Evolutionary conservation across 2,888 invertebrate genomes (phyloP).

Genomic region (Cyaniris semiargus): DNA sequence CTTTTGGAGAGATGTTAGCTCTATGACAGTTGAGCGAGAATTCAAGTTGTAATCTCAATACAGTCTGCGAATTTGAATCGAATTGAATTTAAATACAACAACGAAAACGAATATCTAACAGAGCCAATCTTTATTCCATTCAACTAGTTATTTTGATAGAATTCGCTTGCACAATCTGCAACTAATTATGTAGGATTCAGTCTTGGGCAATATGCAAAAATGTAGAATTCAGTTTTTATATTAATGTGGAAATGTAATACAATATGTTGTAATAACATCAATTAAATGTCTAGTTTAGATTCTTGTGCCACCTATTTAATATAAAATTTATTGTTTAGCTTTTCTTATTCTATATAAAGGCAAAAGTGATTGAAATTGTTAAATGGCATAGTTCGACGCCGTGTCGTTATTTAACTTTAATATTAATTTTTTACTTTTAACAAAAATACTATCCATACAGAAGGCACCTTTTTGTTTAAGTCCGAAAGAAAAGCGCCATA

Average conservation of each 20-base stretch:
- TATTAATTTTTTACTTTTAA: not conserved
- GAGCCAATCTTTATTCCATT: not conserved
- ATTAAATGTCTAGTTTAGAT: too few species aligned
- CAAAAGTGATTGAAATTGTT: too few species aligned
- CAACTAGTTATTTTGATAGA: not conserved
- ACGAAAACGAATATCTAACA: not conserved
- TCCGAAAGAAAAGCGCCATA: conserved; percentile 1
- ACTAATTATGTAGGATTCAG: not conserved
- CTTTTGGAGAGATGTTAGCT: too few species aligned
- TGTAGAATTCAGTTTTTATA: too few species aligned
- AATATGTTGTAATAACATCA: too few species aligned
- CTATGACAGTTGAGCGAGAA: too few species aligned
- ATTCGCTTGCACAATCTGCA: not conserved
- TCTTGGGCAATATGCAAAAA: not conserved
- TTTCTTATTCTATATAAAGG: too few species aligned
- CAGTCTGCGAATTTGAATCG: not conserved
- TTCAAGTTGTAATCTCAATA: not conserved
- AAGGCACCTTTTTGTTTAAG: not conserved
- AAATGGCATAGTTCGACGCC: too few species aligned
- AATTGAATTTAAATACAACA: not conserved
- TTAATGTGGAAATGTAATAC: too few species aligned
- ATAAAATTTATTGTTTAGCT: too few species aligned
- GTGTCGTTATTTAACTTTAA: too few species aligned
- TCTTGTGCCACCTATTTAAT: too few species aligned
- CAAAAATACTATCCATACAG: not conserved